Evolutionary conservation across 2,888 invertebrate species (phyloP).

Genomic region (Agrilus mali): DNA sequence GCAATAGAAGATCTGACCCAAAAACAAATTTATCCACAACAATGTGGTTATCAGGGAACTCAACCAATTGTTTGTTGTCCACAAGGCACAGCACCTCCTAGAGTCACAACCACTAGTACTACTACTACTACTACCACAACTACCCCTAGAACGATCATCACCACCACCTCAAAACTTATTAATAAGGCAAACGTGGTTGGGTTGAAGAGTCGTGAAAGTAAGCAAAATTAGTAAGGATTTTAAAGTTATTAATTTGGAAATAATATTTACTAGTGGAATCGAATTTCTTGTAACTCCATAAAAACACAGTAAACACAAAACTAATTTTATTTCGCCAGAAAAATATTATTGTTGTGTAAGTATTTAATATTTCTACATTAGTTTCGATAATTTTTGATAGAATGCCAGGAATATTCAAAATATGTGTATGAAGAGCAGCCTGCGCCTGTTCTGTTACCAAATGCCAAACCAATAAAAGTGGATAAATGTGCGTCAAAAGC

Average conservation of each 20-base stretch:
- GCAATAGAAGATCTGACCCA: slow-evolving; percentile 15
- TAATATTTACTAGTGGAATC: too few species aligned
- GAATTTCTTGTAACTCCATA: too few species aligned
- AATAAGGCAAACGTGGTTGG: slow-evolving; percentile 15
- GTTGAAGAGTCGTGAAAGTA: slow-evolving; percentile 5
- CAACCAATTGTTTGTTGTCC: slow-evolving; percentile 23
- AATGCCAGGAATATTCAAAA: slow-evolving; percentile 34
- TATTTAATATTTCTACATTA: background rate
- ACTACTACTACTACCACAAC: background rate
- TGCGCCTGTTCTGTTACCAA: slow-evolving; percentile 21
- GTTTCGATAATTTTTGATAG: slow-evolving; percentile 20
- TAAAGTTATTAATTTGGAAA: too few species aligned
- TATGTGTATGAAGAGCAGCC: slow-evolving; percentile 27
- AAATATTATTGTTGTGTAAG: too few species aligned
- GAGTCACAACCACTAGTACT: background rate
- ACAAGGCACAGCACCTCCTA: background rate
- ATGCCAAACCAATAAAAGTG: slow-evolving; percentile 14
- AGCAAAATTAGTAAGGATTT: background rate
- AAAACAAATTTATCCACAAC: slow-evolving; percentile 15
- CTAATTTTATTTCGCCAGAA: too few species aligned
- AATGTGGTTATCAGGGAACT: slow-evolving; percentile 21
- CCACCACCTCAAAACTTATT: slow-evolving; percentile 3
- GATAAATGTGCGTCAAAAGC: slow-evolving; percentile 32
- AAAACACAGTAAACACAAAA: too few species aligned
- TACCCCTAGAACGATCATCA: background rate